A percentile compares a stretch with the other conserved stretches of the same genome.
Conservation (phyloP, 2,888 invertebrate species). For the Myathropa florea region DNA sequence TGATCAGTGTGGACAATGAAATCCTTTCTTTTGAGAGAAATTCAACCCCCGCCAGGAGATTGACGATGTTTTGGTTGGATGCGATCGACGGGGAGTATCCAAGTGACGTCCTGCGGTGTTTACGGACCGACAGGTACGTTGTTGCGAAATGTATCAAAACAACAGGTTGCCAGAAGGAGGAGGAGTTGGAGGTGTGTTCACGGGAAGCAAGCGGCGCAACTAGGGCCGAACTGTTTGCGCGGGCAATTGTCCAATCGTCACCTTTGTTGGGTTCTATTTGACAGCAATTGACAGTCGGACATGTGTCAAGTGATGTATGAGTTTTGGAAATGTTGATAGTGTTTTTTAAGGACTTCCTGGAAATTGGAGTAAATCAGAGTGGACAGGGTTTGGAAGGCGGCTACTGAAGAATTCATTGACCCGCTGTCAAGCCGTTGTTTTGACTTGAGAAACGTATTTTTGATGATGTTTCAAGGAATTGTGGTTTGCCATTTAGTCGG, state of each 20-base stretch:
- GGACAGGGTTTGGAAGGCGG: not conserved
- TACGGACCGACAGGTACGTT: conserved; percentile 23
- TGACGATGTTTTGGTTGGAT: conserved; percentile 46
- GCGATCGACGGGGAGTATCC: not conserved
- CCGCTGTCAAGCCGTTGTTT: not conserved
- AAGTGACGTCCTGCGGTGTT: not conserved
- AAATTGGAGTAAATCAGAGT: not conserved
- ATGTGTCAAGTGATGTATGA: not conserved
- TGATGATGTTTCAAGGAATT: not conserved
- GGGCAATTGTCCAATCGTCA: conserved; percentile 27
- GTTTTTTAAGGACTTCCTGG: not conserved
- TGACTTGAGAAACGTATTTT: not conserved
- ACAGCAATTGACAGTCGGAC: not conserved
- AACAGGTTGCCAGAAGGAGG: not conserved
- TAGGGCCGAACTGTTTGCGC: conserved; percentile 18
- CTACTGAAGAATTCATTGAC: not conserved
- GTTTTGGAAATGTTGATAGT: not conserved
- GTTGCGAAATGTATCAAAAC: conserved; percentile 23
- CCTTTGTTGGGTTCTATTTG: not conserved
- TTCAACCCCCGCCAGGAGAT: conserved; percentile 33
- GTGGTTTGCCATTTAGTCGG: not conserved
- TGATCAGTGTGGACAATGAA: conserved; percentile 54
- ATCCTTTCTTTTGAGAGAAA: not conserved
- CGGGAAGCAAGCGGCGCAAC: not conserved
- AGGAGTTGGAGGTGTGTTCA: conserved; percentile 24